Conservation (phyloP, 2,888 invertebrate species). For the Argynnis bischoffii region DNA sequence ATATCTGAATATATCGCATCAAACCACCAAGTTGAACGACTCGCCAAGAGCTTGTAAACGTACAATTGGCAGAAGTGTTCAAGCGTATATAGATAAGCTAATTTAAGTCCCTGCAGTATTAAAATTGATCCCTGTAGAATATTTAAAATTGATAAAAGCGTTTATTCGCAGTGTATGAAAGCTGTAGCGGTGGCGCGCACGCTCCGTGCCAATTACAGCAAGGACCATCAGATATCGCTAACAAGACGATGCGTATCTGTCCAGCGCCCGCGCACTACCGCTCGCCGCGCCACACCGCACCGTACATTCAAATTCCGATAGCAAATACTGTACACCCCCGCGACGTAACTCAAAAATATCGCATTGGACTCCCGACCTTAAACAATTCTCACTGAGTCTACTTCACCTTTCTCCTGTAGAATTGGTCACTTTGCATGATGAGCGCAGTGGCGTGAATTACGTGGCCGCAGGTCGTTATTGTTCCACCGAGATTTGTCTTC, state of each 20-base stretch:
- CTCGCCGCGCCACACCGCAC: constrained; percentile 42
- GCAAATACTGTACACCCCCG: constrained; percentile 61
- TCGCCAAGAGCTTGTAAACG: constrained; percentile 3
- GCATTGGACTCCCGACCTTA: constrained; percentile 34
- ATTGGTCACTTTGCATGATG: constrained; percentile 74
- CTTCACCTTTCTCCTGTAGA: constrained; percentile 35
- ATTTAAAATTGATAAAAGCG: constrained; percentile 53
- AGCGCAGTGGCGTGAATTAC: constrained; percentile 78
- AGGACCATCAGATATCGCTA: constrained; percentile 77
- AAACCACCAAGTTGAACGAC: not conserved
- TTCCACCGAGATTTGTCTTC: constrained; percentile 36
- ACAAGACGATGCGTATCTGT: constrained; percentile 78
- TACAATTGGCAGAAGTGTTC: constrained; percentile 36
- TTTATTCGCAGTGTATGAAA: constrained; percentile 48
- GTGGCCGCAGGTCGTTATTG: constrained; percentile 72
- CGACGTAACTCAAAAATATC: constrained; percentile 55
- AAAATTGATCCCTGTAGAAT: constrained; percentile 47
- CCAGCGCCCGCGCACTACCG: constrained; percentile 51
- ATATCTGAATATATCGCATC: too few species aligned
- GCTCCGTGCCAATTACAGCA: constrained; percentile 77
- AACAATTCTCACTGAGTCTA: constrained; percentile 39
- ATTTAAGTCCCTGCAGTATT: constrained; percentile 44
- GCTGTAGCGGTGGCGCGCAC: constrained; percentile 51
- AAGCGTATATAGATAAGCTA: constrained; percentile 34
- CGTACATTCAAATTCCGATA: constrained; percentile 72